These are phyloP conservation scores for Eremobia ochroleuca DNA, from an alignment of 2,888 invertebrate genomes.

Conservation along the genomic window DNA sequence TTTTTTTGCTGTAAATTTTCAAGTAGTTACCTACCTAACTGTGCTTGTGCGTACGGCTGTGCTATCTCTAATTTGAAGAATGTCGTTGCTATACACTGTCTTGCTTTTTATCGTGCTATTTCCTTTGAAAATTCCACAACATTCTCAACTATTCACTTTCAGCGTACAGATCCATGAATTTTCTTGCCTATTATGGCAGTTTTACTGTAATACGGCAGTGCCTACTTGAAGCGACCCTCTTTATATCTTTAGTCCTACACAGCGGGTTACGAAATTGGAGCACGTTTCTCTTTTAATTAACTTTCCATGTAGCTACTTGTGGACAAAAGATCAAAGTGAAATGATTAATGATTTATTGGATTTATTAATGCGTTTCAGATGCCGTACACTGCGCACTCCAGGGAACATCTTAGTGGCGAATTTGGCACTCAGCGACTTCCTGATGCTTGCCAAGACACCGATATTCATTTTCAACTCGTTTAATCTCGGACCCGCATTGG, in stretches of 20 bases:
- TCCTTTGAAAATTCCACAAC: neutral
- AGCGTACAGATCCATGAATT: neutral
- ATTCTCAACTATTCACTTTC: neutral
- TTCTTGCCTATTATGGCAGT: neutral
- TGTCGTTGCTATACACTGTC: neutral
- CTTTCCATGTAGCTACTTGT: conserved; percentile 41
- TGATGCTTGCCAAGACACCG: conserved; percentile 94
- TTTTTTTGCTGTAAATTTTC: neutral
- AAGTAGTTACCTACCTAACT: neutral
- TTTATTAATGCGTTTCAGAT: conserved; percentile 87
- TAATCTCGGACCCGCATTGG: conserved; percentile 93
- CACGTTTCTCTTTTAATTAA: conserved; percentile 60
- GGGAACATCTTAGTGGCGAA: conserved; percentile 94
- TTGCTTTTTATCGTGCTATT: neutral
- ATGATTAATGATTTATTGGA: conserved; percentile 57
- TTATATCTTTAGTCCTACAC: conserved; percentile 9
- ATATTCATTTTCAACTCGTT: conserved; percentile 94
- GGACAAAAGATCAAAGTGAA: conserved; percentile 60
- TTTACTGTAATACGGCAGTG: neutral
- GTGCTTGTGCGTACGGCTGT: neutral
- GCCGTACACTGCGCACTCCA: conserved; percentile 93
- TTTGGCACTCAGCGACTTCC: conserved; percentile 94
- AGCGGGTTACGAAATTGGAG: conserved; percentile 41
- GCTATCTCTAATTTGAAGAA: neutral
- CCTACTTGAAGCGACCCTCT: conserved; percentile 1